Percentiles rank a stretch among this genome's conserved stretches.
These are phyloP conservation scores for Lepidocyrtoides sp. DNA, from an alignment of 2,888 invertebrate species.

Conservation along the genomic window DNA sequence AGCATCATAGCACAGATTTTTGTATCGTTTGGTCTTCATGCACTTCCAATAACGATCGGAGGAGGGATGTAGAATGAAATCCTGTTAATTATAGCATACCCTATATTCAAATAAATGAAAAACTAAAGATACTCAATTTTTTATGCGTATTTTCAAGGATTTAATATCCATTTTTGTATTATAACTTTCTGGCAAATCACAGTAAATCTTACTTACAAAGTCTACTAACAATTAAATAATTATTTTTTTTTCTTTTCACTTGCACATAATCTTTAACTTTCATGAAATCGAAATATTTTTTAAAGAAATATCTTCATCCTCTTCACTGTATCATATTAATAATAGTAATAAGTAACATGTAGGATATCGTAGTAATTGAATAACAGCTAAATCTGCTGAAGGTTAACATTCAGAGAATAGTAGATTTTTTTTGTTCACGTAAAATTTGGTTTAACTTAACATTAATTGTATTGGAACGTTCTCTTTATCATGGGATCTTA, in stretches of 20 bases:
- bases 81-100: too few relatives aligned
- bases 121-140: too few relatives aligned
- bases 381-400: slow-evolving; percentile 45
- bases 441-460: background rate
- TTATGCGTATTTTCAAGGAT: slow-evolving; percentile 25
- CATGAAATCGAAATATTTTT: slow-evolving; percentile 59
- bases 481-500: background rate
- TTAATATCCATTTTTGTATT: slow-evolving; percentile 51
- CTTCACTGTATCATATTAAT: background rate
- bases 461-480: slow-evolving; percentile 38
- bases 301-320: slow-evolving; percentile 46
- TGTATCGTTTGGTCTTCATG: too few relatives aligned
- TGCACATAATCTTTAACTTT: slow-evolving; percentile 41
- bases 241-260: slow-evolving; percentile 43
- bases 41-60: too few relatives aligned
- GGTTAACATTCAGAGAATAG: slow-evolving; percentile 39
- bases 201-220: slow-evolving; percentile 77
- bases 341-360: background rate
- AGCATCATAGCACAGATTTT: too few relatives aligned
- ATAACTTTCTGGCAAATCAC: slow-evolving; percentile 76
- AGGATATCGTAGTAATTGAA: background rate
- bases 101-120: too few relatives aligned
- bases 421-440: slow-evolving; percentile 39
- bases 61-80: too few relatives aligned
- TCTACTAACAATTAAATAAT: slow-evolving; percentile 69